Base-by-base conservation (phyloP, 2,888 invertebrate genomes). In the Drosophila pseudotakahashii region DNA sequence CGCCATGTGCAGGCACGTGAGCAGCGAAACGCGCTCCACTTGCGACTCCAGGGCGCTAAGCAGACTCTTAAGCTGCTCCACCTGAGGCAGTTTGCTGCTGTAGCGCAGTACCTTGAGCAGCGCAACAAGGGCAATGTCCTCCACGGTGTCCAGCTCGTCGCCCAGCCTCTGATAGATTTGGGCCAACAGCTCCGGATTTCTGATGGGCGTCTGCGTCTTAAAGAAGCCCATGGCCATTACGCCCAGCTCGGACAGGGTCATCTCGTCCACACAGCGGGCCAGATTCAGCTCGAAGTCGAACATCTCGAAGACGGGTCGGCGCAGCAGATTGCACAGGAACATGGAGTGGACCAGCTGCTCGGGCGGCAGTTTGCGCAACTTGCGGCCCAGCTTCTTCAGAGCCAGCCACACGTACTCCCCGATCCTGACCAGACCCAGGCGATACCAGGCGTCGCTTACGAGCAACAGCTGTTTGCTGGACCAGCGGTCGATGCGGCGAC, bases 151-250 rank as follows among this genome's bases (percentile, higher is more conserved):
- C 16, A 93, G 81, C 72, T 94, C 92, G 9, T 92, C 88, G n/a
- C 93, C 92, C 0, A 94, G 89, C 82, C 92, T 93, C 2, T 92
- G 76, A 37, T 95, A 93, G 1, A 95, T 92, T 55, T 92, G 92
- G 3, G 91, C 79, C 0, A 94, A 57, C 44, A 96, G 80, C 0
- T 90, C 85, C 3, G 89, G 76, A 89, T 92, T 94, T 71, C 93
- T 93, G 52, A 97, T 93, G 14, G 93, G 93, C 1, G 94, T 95
- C 91, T 94, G 93, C 14, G 94, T 95, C 92, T 96, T 96, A 82
- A 97, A 97, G 90, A 95, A 96, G 0, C 95, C 96, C 94, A 96
- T 94, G 5, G 95, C 93, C 77, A 95, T 93, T 13, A 97, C 93
- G 11, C 94, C 95, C 64, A 96, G 90, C 88, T 97, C 96, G 75